Evolutionary conservation across 2,797 vertebrate species (phyloP).

Genomic region (Enoplosus armatus): DNA sequence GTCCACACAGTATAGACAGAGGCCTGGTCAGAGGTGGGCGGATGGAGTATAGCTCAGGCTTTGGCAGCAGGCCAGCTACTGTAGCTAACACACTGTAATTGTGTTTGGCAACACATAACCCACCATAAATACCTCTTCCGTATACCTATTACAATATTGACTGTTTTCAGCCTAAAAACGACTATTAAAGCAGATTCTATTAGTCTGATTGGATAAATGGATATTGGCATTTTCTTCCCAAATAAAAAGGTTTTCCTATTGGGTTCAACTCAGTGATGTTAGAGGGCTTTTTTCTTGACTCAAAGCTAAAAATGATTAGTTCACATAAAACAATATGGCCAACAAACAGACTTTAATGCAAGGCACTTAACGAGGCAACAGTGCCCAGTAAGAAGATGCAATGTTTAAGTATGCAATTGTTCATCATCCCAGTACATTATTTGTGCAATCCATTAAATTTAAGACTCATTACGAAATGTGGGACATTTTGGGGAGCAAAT

Average conservation of each 20-base stretch:
- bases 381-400: conserved; percentile 25
- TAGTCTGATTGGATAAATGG: conserved; percentile 22
- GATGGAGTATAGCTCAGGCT: conserved; percentile 55
- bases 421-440: conserved; percentile 70
- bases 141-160: conserved; percentile 70
- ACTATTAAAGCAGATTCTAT: conserved; percentile 49
- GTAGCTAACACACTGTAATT: conserved; percentile 74
- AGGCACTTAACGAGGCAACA: conserved; percentile 23
- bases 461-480: conserved; percentile 71
- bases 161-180: conserved; percentile 50
- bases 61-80: conserved; percentile 75
- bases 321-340: conserved; percentile 1
- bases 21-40: conserved; percentile 65
- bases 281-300: not conserved
- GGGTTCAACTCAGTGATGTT: conserved; percentile 4
- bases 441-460: conserved; percentile 73
- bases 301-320: conserved; percentile 3
- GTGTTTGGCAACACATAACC: conserved; percentile 76
- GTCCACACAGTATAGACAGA: conserved; percentile 34
- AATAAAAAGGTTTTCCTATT: conserved; percentile 15
- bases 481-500: conserved; percentile 69
- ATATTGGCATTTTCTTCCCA: not conserved
- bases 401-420: conserved; percentile 56
- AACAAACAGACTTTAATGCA: conserved; percentile 7
- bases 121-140: conserved; percentile 62